These are phyloP conservation scores for Zeuzera pyrina DNA, from an alignment of 2,888 invertebrate genomes.

Conservation along the genomic window DNA sequence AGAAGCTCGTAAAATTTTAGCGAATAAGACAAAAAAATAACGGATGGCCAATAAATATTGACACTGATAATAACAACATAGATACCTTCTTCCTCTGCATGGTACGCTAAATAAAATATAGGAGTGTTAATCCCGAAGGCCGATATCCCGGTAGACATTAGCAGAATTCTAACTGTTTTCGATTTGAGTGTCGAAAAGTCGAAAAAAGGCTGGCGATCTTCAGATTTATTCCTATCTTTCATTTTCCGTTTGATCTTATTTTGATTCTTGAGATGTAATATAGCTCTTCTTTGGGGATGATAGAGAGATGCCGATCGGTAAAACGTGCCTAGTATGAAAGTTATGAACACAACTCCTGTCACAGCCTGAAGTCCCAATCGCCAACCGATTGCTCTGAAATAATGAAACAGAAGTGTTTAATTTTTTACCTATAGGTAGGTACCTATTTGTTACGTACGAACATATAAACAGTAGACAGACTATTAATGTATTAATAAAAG, in stretches of 20 bases:
- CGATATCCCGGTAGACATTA: conserved; percentile 84
- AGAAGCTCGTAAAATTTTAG: too few species aligned
- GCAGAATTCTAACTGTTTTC: conserved; percentile 86
- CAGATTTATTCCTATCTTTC: conserved; percentile 83
- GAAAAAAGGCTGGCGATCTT: conserved; percentile 88
- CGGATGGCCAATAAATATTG: too few species aligned
- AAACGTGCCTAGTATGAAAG: conserved; percentile 89
- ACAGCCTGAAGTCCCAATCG: conserved; percentile 87
- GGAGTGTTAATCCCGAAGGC: conserved; percentile 91
- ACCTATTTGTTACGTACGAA: too few species aligned
- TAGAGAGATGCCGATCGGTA: conserved; percentile 91
- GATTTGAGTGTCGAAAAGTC: conserved; percentile 89
- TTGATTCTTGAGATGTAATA: conserved; percentile 91
- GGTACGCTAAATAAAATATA: conserved; percentile 86
- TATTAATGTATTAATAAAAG: too few species aligned
- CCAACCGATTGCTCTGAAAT: conserved; percentile 83
- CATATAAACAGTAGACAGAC: too few species aligned
- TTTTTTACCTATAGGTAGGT: too few species aligned
- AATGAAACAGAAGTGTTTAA: too few species aligned
- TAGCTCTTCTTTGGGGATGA: conserved; percentile 89
- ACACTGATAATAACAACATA: too few species aligned
- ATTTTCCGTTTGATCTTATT: conserved; percentile 81
- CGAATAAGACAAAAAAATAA: too few species aligned
- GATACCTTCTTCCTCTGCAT: conserved; percentile 82
- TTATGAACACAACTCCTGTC: conserved; percentile 86